phyloP scores from a whole-genome alignment of 2,888 invertebrate genomes.

The Scrobipalpa costella region DNA sequence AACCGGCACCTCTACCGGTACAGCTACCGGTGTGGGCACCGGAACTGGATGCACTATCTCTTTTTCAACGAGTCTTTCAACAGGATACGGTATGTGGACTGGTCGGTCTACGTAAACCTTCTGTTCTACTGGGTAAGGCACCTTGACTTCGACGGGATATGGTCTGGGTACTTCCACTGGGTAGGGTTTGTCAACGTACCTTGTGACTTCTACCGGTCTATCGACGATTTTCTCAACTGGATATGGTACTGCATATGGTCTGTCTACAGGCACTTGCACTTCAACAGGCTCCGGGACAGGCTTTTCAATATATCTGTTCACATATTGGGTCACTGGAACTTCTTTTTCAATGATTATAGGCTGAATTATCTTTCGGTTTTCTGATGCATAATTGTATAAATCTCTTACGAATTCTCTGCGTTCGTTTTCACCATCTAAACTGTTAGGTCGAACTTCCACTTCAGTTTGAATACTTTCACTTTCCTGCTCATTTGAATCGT shows the following conservation, averaged over 20 bases:
- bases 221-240: slow-evolving; percentile 78
- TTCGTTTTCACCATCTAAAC: slow-evolving; percentile 43
- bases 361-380: slow-evolving; percentile 64
- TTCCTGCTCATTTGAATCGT: slow-evolving; percentile 55
- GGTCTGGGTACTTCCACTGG: slow-evolving; percentile 77
- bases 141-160: slow-evolving; percentile 78
- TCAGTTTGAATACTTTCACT: slow-evolving; percentile 62
- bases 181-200: slow-evolving; percentile 81
- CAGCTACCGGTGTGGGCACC: slow-evolving; percentile 69
- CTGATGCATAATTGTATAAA: slow-evolving; percentile 43
- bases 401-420: slow-evolving; percentile 54
- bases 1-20: slow-evolving; percentile 63
- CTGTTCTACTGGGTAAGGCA: slow-evolving; percentile 75
- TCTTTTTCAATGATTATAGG: slow-evolving; percentile 74
- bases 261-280: slow-evolving; percentile 63
- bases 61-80: slow-evolving; percentile 79
- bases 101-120: slow-evolving; percentile 77
- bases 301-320: slow-evolving; percentile 70
- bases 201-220: slow-evolving; percentile 75
- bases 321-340: slow-evolving; percentile 70
- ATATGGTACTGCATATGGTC: slow-evolving; percentile 69
- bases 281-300: slow-evolving; percentile 68
- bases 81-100: slow-evolving; percentile 71
- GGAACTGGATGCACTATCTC: slow-evolving; percentile 64
- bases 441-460: slow-evolving; percentile 56